Evolutionary conservation across 2,797 vertebrate species (phyloP).

Genomic region (Myotis planiceps): DNA sequence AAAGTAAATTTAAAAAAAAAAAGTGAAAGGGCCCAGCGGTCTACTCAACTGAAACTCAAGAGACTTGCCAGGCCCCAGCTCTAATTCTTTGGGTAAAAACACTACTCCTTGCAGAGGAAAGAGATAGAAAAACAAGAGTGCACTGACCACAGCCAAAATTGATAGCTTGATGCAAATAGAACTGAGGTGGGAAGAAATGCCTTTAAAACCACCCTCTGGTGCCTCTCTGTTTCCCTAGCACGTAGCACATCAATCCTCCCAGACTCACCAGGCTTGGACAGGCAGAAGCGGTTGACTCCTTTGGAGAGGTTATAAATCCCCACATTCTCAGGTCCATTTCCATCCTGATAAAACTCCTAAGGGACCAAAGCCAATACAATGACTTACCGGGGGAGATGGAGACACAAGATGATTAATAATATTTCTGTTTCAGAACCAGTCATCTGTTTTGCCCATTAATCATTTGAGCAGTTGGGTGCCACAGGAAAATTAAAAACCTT

Average conservation of each 20-base stretch:
- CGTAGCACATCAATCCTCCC: neutral
- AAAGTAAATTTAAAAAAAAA: neutral
- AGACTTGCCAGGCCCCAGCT: neutral
- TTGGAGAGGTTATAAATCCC: constrained; percentile 98
- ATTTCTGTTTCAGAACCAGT: constrained; percentile 62
- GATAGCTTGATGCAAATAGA: neutral
- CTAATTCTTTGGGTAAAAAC: neutral
- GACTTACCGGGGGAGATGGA: constrained; percentile 22
- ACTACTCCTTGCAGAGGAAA: neutral
- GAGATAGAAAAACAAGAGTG: neutral
- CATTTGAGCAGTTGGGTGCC: constrained; percentile 30
- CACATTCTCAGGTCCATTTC: constrained; percentile 97
- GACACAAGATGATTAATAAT: constrained; percentile 42
- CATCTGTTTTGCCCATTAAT: constrained; percentile 64
- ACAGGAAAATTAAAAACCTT: constrained; percentile 66
- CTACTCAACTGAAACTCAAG: neutral
- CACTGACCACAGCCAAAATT: neutral
- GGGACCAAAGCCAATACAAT: constrained; percentile 62
- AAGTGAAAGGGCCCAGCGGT: neutral
- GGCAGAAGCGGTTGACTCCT: constrained; percentile 98
- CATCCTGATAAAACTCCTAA: constrained; percentile 99
- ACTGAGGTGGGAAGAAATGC: neutral
- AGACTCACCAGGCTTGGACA: constrained; percentile 96
- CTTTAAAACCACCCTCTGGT: neutral
- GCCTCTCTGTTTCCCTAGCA: neutral